Evolutionary conservation across 1,140 invertebrate genomes (phyloP).

Genomic region (Nixonia krombeini): DNA sequence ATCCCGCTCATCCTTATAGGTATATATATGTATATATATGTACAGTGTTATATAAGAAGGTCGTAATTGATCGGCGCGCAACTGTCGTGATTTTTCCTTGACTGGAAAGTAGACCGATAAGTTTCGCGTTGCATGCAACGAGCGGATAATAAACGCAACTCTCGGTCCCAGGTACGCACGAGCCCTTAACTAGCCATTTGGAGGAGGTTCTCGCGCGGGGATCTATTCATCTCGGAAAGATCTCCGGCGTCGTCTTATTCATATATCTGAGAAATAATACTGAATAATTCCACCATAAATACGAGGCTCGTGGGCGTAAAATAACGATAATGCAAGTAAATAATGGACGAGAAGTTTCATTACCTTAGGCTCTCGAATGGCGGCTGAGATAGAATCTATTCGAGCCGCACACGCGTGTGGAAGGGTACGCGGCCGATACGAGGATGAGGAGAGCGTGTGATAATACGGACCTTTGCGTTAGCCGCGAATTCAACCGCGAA

Average conservation of each 20-base stretch:
- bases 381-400: slow-evolving; percentile 65
- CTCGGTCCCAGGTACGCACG: slow-evolving; percentile 5
- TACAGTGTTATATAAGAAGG: too few species aligned
- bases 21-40: too few species aligned
- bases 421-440: slow-evolving; percentile 8
- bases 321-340: slow-evolving; percentile 71
- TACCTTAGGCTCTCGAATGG: slow-evolving; percentile 65
- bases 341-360: slow-evolving; percentile 69
- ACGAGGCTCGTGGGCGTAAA: slow-evolving; percentile 66
- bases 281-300: slow-evolving; percentile 69
- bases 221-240: slow-evolving; percentile 36
- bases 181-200: slow-evolving; percentile 36
- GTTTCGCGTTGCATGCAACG: slow-evolving; percentile 27
- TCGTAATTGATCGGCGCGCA: too few species aligned
- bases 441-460: slow-evolving; percentile 16
- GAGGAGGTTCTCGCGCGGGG: slow-evolving; percentile 30
- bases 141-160: slow-evolving; percentile 29
- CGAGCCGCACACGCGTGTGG: slow-evolving; percentile 35
- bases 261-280: slow-evolving; percentile 66
- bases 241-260: slow-evolving; percentile 57
- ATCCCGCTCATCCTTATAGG: too few species aligned
- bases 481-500: too few species aligned
- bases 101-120: slow-evolving; percentile 19
- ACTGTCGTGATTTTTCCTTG: too few species aligned
- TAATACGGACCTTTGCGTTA: slow-evolving; percentile 2